Evolutionary conservation across 2,888 invertebrate species (phyloP).

Genomic region (Lithodes maja): DNA sequence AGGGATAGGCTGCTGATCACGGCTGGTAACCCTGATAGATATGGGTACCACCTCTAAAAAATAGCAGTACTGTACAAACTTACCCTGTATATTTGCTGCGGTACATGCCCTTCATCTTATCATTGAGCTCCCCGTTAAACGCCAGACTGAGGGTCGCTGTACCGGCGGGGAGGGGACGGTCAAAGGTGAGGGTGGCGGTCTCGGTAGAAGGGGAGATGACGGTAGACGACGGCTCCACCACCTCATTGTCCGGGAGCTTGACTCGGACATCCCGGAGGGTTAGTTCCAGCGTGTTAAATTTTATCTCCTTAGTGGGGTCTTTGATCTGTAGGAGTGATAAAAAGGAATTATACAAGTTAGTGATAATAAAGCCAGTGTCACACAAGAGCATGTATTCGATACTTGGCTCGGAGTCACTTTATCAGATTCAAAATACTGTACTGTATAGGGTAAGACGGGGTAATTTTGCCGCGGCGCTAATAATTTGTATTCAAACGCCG

Average conservation of each 20-base stretch:
- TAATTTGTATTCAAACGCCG: too few relatives aligned
- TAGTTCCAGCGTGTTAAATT: constrained; percentile 56
- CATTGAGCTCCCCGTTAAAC: constrained; percentile 91
- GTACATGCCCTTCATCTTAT: constrained; percentile 97
- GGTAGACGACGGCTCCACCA: constrained; percentile 39
- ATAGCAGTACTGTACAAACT: constrained; percentile 21
- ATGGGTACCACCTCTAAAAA: too few relatives aligned
- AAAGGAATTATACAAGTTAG: too few relatives aligned
- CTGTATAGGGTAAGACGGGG: too few relatives aligned
- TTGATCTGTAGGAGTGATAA: constrained; percentile 42
- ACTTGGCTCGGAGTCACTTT: too few relatives aligned
- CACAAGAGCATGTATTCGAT: too few relatives aligned
- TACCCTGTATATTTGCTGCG: constrained; percentile 84
- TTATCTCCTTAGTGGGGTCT: constrained; percentile 56
- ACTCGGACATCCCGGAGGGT: constrained; percentile 44
- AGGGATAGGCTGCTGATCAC: too few relatives aligned
- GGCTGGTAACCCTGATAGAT: too few relatives aligned
- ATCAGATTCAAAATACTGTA: too few relatives aligned
- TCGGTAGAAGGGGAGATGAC: constrained; percentile 79
- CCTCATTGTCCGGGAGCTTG: constrained; percentile 32
- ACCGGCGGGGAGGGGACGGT: constrained; percentile 79
- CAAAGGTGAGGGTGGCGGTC: constrained; percentile 82
- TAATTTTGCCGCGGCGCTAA: too few relatives aligned
- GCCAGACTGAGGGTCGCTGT: constrained; percentile 79
- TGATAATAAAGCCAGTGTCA: too few relatives aligned